Evolutionary conservation across 2,113 vertebrate genomes (phyloP).

Genomic region (Bagarius yarrelli): DNA sequence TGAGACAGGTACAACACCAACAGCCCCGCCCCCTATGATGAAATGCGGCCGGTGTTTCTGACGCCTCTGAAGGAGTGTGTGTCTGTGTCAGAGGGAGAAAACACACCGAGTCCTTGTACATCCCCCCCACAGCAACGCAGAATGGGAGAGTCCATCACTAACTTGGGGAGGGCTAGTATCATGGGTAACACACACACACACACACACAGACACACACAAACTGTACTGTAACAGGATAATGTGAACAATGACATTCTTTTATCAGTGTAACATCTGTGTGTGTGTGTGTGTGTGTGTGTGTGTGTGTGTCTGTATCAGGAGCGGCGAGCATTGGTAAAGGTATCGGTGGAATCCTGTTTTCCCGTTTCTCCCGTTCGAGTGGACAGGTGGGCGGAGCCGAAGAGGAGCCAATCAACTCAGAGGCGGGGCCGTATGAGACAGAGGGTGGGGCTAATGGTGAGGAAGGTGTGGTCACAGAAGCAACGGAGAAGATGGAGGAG

Average conservation of each 20-base stretch:
- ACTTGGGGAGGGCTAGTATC: slow-evolving; percentile 94
- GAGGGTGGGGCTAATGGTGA: slow-evolving; percentile 50
- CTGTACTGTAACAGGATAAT: too few species aligned
- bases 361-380: slow-evolving; percentile 86
- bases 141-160: slow-evolving; percentile 94
- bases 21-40: slow-evolving; percentile 83
- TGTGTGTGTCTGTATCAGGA: slow-evolving; percentile 66
- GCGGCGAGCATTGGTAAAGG: slow-evolving; percentile 94
- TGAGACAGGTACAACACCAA: slow-evolving; percentile 79
- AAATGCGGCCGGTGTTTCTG: slow-evolving; percentile 83
- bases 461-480: slow-evolving; percentile 36
- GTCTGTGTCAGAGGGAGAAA: slow-evolving; percentile 76
- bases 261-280: too few species aligned
- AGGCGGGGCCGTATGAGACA: slow-evolving; percentile 66
- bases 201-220: background rate
- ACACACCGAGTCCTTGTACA: slow-evolving; percentile 82
- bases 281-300: background rate
- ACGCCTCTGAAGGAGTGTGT: slow-evolving; percentile 82
- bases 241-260: too few species aligned
- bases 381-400: slow-evolving; percentile 71
- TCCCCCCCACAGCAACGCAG: slow-evolving; percentile 84
- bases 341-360: slow-evolving; percentile 92
- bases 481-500: slow-evolving; percentile 69
- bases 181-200: slow-evolving; percentile 74
- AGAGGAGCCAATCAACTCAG: slow-evolving; percentile 64